phyloP scores from a whole-genome alignment of 2,113 vertebrate genomes.

The Pteronura brasiliensis region DNA sequence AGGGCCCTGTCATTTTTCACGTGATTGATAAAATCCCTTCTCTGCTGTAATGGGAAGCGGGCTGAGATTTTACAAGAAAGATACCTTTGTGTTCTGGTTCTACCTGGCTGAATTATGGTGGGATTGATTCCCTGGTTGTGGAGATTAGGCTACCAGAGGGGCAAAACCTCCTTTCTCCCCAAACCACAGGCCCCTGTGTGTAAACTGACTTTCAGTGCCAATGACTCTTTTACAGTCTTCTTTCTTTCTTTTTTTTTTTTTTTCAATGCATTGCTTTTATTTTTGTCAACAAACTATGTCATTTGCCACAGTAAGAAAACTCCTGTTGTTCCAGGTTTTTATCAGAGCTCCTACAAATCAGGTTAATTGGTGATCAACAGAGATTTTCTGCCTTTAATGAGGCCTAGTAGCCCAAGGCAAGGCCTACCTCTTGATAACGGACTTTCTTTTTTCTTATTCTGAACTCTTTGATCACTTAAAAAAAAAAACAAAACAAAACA shows the following conservation, averaged over 20 bases:
- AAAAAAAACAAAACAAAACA: slow-evolving; percentile 15
- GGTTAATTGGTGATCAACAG: slow-evolving; percentile 99
- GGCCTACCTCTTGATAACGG: slow-evolving; percentile 89
- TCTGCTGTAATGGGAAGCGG: slow-evolving; percentile 56
- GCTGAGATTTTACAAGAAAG: slow-evolving; percentile 67
- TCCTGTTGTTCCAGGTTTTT: slow-evolving; percentile 89
- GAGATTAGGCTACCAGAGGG: slow-evolving; percentile 68
- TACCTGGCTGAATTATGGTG: slow-evolving; percentile 45
- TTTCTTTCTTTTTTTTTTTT: slow-evolving; percentile 20
- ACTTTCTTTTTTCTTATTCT: slow-evolving; percentile 91
- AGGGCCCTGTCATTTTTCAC: slow-evolving; percentile 53
- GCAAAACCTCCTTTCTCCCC: slow-evolving; percentile 66
- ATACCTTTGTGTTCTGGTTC: slow-evolving; percentile 58
- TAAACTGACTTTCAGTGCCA: slow-evolving; percentile 80
- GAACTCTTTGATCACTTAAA: slow-evolving; percentile 93
- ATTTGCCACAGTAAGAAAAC: slow-evolving; percentile 87
- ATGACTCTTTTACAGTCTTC: slow-evolving; percentile 82
- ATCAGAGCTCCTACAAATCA: slow-evolving; percentile 96
- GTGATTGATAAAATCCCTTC: slow-evolving; percentile 71
- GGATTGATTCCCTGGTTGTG: slow-evolving; percentile 41
- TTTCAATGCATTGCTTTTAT: slow-evolving; percentile 87
- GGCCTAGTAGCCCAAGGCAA: slow-evolving; percentile 92
- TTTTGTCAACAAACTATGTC: slow-evolving; percentile 90
- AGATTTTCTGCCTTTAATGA: slow-evolving; percentile 96
- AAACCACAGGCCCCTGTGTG: slow-evolving; percentile 61